Base-by-base conservation (phyloP, 2,888 invertebrate species). In the Cactoblastis cactorum region DNA sequence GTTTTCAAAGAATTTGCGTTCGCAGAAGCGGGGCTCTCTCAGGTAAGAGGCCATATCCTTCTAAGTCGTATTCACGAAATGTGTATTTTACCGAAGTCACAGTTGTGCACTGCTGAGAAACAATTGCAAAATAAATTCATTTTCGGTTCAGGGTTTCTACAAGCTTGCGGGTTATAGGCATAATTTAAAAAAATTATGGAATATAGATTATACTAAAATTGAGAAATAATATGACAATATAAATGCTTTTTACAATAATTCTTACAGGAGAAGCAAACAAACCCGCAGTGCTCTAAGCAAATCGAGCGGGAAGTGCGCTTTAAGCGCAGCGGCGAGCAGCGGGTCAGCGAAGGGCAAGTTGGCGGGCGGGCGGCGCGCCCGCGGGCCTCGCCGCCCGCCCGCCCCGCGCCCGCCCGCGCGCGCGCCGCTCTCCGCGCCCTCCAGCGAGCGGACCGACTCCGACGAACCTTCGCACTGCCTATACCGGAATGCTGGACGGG, bases 1-100 rank as follows among this genome's bases (percentile, higher is more conserved):
- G 50, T 91, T 94, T 46, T 91, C 92, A 41, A 93, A 94, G 50
- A 83, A 94, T 34, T 83, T 92, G 46, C 92, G 93, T 54, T 93
- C 94, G 5, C 91, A 91, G 54, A 94, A 93, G 71, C 85, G 88
- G 47, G 85, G 83, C n/a, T 65, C 78, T 0, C 58, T 69, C 14
- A 80, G 82, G 83, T 83, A 48, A 34, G 14, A 14, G n/a, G 57
- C 0, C 28, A 32, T 45, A 9, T 37, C 33, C 39, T 24, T 1
- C 28, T 6, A 28, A 28, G n/a, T n/a, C n/a, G n/a, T n/a, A n/a
- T n/a, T n/a, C n/a, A n/a, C n/a, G n/a, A n/a, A n/a, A n/a, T n/a
- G n/a, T n/a, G n/a, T n/a, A n/a, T n/a, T n/a, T n/a, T n/a, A n/a
- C n/a, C n/a, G n/a, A n/a, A n/a, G n/a, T n/a, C n/a, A n/a, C n/a